A percentile compares a stretch with the other conserved stretches of the same genome.
phyloP scores from a whole-genome alignment of 2,888 invertebrate genomes.

The Orchestes rusci region DNA sequence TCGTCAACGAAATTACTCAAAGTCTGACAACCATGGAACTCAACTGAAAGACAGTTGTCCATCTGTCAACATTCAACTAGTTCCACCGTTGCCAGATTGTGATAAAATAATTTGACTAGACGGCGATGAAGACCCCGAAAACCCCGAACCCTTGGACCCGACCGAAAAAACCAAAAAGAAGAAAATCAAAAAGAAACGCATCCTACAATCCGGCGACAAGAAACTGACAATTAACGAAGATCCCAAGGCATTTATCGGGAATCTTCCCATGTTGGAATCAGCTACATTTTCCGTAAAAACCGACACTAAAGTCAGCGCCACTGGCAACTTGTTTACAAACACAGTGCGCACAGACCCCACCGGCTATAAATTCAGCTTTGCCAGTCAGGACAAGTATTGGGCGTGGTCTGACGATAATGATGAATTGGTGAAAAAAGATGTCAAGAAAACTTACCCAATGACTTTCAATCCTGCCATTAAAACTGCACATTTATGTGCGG shows the following conservation, averaged over 20 bases:
- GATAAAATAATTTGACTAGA: not conserved
- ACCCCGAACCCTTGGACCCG: too few species aligned
- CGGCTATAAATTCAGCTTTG: slow-evolving; percentile 30
- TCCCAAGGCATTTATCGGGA: slow-evolving; percentile 27
- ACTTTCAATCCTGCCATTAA: slow-evolving; percentile 12
- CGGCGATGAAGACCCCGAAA: not conserved
- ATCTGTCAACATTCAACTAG: too few species aligned
- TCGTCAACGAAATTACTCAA: not conserved
- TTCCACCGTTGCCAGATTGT: too few species aligned
- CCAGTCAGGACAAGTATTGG: slow-evolving; percentile 28
- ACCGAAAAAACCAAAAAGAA: slow-evolving; percentile 27
- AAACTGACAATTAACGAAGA: slow-evolving; percentile 32
- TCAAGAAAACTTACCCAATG: slow-evolving; percentile 15
- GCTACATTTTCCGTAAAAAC: slow-evolving; percentile 33
- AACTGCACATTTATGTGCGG: slow-evolving; percentile 58
- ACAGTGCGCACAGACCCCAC: slow-evolving; percentile 28
- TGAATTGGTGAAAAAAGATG: slow-evolving; percentile 7
- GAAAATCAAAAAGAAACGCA: slow-evolving; percentile 29
- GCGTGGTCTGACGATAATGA: slow-evolving; percentile 22
- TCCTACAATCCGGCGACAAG: slow-evolving; percentile 24
- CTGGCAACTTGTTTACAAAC: slow-evolving; percentile 35
- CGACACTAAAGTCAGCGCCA: slow-evolving; percentile 31
- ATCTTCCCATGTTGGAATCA: slow-evolving; percentile 33
- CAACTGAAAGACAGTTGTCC: too few species aligned
- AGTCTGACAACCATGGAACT: too few species aligned